phyloP scores from a whole-genome alignment of 2,888 invertebrate genomes.

The Siphlonurus alternatus region DNA sequence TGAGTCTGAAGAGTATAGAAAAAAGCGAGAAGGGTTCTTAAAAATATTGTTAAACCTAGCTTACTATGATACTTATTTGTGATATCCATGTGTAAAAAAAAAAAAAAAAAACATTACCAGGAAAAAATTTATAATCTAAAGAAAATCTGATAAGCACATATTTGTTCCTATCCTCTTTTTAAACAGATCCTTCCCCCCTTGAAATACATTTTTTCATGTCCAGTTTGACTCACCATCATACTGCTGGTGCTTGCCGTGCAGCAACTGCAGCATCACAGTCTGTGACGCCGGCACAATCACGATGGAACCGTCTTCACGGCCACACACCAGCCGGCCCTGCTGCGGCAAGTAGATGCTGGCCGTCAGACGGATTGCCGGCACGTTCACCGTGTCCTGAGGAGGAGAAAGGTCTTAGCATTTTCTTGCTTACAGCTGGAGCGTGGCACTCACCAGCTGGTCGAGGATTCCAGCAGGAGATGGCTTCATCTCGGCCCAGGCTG shows the following conservation, averaged over 20 bases:
- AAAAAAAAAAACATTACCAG: too few species aligned
- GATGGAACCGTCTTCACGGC: slow-evolving; percentile 89
- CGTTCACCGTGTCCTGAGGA: slow-evolving; percentile 25
- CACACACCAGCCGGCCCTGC: slow-evolving; percentile 86
- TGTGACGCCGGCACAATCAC: slow-evolving; percentile 92
- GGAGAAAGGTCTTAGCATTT: not conserved
- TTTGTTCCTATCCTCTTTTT: too few species aligned
- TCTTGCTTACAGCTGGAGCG: not conserved
- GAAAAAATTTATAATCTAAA: too few species aligned
- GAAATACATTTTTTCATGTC: slow-evolving; percentile 73
- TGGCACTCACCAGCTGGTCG: slow-evolving; percentile 66
- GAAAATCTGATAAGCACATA: too few species aligned
- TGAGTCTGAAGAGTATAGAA: too few species aligned
- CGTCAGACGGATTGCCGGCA: slow-evolving; percentile 51
- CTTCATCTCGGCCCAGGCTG: slow-evolving; percentile 76
- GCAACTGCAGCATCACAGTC: slow-evolving; percentile 79
- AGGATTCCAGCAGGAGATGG: slow-evolving; percentile 81
- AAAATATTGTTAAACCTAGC: too few species aligned
- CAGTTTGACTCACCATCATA: slow-evolving; percentile 59
- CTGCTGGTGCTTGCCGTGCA: slow-evolving; percentile 76
- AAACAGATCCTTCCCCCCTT: slow-evolving; percentile 84
- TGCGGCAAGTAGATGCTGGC: slow-evolving; percentile 88
- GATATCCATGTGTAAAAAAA: too few species aligned
- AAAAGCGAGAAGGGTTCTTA: too few species aligned
- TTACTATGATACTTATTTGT: too few species aligned